phyloP scores from a whole-genome alignment of 2,113 vertebrate genomes.

The Megaptera novaeangliae region DNA sequence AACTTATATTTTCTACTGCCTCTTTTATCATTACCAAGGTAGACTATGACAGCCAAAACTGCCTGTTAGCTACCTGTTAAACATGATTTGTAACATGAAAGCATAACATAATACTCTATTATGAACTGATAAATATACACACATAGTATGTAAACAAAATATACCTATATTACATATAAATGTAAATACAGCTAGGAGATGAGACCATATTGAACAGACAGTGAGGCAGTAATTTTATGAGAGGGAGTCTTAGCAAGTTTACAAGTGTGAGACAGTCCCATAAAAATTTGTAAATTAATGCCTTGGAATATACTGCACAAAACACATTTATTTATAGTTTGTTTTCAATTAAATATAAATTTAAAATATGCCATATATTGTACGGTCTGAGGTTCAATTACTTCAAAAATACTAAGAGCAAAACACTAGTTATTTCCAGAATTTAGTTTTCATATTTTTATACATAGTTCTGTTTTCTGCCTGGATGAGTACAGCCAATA shows the following conservation, averaged over 20 bases:
- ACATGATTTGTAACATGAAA: not conserved
- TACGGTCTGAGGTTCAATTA: not conserved
- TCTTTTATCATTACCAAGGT: not conserved
- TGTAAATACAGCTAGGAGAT: not conserved
- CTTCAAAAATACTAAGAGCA: not conserved
- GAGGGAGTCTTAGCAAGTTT: not conserved
- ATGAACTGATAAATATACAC: not conserved
- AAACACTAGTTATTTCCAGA: not conserved
- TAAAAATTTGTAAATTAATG: not conserved
- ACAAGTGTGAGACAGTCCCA: not conserved
- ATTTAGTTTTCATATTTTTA: not conserved
- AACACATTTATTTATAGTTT: not conserved
- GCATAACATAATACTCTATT: not conserved
- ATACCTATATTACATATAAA: too few species aligned
- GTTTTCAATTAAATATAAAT: not conserved
- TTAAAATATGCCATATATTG: not conserved
- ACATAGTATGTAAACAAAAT: accelerated
- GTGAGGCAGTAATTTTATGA: not conserved
- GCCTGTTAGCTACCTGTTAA: not conserved
- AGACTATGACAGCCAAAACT: not conserved
- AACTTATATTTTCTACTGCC: not conserved
- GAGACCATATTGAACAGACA: not conserved
- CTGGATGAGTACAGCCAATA: not conserved
- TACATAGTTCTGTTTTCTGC: not conserved
- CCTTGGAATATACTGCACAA: not conserved